Evolutionary conservation across 2,797 vertebrate genomes (phyloP), one percentile per base, ranked within the genome.

Genomic region (Miichthys miiuy): DNA sequence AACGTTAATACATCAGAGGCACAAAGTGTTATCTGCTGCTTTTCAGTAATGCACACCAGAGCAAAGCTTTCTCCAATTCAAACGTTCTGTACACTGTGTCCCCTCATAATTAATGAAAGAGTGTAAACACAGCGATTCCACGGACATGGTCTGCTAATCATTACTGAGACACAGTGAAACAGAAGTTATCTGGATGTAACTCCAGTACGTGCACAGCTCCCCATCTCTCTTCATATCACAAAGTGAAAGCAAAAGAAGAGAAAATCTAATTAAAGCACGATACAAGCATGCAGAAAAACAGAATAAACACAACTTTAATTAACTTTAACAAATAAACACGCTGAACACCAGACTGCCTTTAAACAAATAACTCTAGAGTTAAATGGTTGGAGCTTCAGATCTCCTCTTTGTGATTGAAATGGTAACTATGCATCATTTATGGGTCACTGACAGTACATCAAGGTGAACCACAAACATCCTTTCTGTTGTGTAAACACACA

Each of bases 371-470:
- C 52, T 6, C 1, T 3, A 6, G 25, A 21, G 64, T 44, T 68
- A 61, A 82, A 5, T 11, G 50, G 66, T 77, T 14, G 1, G 18
- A 41, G 66, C 41, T 62, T 18, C 44, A 76, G 51, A 72, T 55
- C 34, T 48, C 5, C 47, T 54, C 54, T 55, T 51, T 30, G 55
- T 54, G 57, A 62, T 55, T 42, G 41, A 69, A 67, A 68, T 50
- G 14, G 13, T 47, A 68, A 65, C 69, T 63, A 68, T 54, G 51
- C 30, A 60, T 72, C 47, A 41, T 66, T 55, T 75, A 46, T 42
- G 27, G 41, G 14, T 30, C 55, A 12, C 11, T 38, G 46, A 52
- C 42, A 66, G 9, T 7, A 11, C 75, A 72, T 72, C 38, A 68
- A 67, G 34, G 51, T 46, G 60, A 79, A 46, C 65, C 20, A 47